Evolutionary conservation across 2,888 invertebrate genomes (phyloP).

Genomic region (Hirtodrosophila alboralis): DNA sequence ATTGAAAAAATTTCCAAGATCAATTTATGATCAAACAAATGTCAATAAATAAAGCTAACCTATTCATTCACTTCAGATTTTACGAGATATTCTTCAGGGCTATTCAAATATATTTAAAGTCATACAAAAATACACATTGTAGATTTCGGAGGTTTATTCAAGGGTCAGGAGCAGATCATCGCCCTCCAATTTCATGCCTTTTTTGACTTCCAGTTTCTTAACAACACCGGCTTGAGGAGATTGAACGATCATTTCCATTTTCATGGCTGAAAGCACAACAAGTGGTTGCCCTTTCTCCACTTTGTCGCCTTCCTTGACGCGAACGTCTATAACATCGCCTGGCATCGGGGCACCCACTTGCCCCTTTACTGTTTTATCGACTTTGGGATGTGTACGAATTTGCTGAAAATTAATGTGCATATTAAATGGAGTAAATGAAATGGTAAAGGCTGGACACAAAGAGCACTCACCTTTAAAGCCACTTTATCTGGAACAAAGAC

Average conservation of each 20-base stretch:
- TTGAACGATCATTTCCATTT: slow-evolving; percentile 94
- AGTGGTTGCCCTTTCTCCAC: slow-evolving; percentile 96
- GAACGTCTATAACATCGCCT: slow-evolving; percentile 95
- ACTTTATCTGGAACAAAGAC: slow-evolving; percentile 97
- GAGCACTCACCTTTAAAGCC: slow-evolving; percentile 86
- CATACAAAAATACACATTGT: slow-evolving; percentile 4
- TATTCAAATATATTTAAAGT: too few relatives aligned
- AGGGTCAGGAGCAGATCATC: slow-evolving; percentile 95
- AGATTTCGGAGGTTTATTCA: slow-evolving; percentile 85
- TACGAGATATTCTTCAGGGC: too few relatives aligned
- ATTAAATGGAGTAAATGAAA: background rate
- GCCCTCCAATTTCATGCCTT: slow-evolving; percentile 96
- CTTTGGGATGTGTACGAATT: slow-evolving; percentile 97
- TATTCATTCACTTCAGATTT: too few relatives aligned
- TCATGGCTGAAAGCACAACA: slow-evolving; percentile 98
- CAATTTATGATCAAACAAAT: too few relatives aligned
- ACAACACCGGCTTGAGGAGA: slow-evolving; percentile 94
- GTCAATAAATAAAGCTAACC: too few relatives aligned
- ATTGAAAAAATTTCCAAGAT: too few relatives aligned
- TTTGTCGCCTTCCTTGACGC: slow-evolving; percentile 95
- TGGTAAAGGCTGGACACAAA: accelerated
- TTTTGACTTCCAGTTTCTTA: slow-evolving; percentile 89
- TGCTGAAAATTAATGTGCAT: slow-evolving; percentile 86
- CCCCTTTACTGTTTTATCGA: slow-evolving; percentile 92
- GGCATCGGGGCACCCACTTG: slow-evolving; percentile 99